These are phyloP conservation scores for Heliconius congener DNA, from an alignment of 1,140 invertebrate genomes.

Conservation along the genomic window DNA sequence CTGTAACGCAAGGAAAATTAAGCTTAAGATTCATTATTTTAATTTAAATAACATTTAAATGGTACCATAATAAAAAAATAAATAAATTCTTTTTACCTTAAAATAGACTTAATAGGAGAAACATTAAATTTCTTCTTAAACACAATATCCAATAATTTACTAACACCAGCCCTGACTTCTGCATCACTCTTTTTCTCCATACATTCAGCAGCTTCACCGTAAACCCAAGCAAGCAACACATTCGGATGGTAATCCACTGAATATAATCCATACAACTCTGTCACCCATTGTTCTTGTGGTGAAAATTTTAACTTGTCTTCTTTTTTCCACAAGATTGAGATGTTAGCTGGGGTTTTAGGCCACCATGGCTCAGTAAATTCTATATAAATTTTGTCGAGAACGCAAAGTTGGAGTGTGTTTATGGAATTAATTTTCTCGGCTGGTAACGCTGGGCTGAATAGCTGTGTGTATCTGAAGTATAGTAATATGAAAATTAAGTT, in stretches of 20 bases:
- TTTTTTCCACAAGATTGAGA: conserved; percentile 83
- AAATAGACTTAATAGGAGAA: conserved; percentile 53
- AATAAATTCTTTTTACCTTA: conserved; percentile 45
- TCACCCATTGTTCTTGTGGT: conserved; percentile 80
- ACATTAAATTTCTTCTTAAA: conserved; percentile 62
- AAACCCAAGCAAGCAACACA: conserved; percentile 85
- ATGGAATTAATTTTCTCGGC: conserved; percentile 83
- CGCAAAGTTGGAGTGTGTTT: conserved; percentile 86
- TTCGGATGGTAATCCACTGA: conserved; percentile 85
- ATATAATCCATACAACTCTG: conserved; percentile 85
- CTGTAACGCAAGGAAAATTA: too few species aligned
- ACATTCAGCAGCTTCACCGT: conserved; percentile 81
- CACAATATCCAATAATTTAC: conserved; percentile 67
- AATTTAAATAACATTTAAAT: too few species aligned
- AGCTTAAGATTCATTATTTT: too few species aligned
- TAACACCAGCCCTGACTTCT: conserved; percentile 73
- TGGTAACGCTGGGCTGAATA: conserved; percentile 85
- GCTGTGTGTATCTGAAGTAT: conserved; percentile 66
- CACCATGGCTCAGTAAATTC: conserved; percentile 86
- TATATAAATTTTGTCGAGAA: conserved; percentile 89
- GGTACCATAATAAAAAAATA: neutral
- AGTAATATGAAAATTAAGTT: neutral
- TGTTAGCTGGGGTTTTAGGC: conserved; percentile 77
- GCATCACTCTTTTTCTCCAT: conserved; percentile 82
- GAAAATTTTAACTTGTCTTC: conserved; percentile 76